Evolutionary conservation across 2,113 vertebrate species (phyloP).

Genomic region (Rhinolophus ferrumequinum): DNA sequence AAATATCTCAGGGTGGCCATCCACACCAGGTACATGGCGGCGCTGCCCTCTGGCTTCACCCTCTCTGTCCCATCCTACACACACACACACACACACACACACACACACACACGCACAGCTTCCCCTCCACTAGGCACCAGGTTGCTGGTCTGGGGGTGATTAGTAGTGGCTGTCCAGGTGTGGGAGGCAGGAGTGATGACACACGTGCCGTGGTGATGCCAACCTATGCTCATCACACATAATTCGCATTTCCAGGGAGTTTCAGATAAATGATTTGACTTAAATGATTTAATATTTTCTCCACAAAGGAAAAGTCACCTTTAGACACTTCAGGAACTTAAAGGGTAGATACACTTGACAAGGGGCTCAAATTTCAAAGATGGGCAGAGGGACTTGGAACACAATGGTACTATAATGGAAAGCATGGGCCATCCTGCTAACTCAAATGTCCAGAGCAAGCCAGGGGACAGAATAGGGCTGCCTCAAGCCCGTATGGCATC

Average conservation of each 20-base stretch:
- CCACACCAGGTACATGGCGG: rapidly evolving
- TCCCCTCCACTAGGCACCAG: not conserved
- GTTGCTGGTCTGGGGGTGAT: not conserved
- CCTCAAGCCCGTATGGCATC: not conserved
- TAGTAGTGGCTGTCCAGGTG: not conserved
- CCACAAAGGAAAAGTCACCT: not conserved
- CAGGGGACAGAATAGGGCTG: not conserved
- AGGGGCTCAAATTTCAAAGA: not conserved
- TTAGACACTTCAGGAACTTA: not conserved
- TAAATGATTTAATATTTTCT: not conserved
- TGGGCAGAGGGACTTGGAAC: not conserved
- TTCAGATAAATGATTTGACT: not conserved
- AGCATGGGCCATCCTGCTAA: not conserved
- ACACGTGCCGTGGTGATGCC: not conserved
- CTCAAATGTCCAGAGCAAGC: not conserved
- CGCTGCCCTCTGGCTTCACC: not conserved
- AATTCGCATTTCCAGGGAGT: not conserved
- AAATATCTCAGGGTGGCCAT: not conserved
- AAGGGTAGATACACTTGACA: not conserved
- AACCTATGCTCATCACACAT: not conserved
- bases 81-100: too few relatives aligned
- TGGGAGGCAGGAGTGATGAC: not conserved
- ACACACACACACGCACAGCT: rapidly evolving
- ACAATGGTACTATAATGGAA: not conserved
- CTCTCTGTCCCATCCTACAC: rapidly evolving